Base-by-base conservation (phyloP, 2,797 vertebrate genomes). In the Pygocentrus nattereri region DNA sequence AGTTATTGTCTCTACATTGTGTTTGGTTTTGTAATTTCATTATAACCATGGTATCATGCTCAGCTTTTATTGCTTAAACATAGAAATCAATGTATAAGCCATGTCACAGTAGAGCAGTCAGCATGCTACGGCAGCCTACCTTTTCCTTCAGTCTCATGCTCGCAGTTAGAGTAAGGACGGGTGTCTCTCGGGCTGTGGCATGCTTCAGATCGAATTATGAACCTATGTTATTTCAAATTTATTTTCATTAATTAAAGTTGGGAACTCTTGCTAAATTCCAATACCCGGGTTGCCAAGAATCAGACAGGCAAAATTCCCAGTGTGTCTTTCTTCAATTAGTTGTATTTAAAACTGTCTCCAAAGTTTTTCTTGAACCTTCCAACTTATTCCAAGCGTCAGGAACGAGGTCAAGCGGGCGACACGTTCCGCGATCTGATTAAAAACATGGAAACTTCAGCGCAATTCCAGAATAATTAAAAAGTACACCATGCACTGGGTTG, bases 381-480 rank as follows among this genome's bases (percentile, higher is more conserved):
- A 79, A 79, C 88, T 91, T 87, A 54, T 78, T 89, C 54, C 71
- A 81, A 86, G 86, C 78, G 87, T 52, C 64, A 56, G 70, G 77
- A 93, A 93, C 83, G 88, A 88, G 92, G 90, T 91, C 89, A 89
- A 86, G 77, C 81, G 82, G 25, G 64, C 38, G 82, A 85, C 84
- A 84, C 85, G 3, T 61, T 87, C 84, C 83, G 84, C 85, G 2
- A 67, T 88, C 84, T 70, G 86, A 90, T 89, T 73, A 90, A 87
- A 74, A 65, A 54, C 69, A 73, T 6, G 69, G 82, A 84, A 82
- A 77, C 89, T 70, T 88, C 83, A 91, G 90, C 90, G 80, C 85
- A 80, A 71, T 81, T 85, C 81, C 87, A 84, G 73, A 58, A 69
- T 90, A 88, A 93, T 93, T 90, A 90, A 89, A 92, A 31, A 83